These are phyloP conservation scores for Globicephala melas DNA, from an alignment of 2,113 vertebrate species.

Conservation along the genomic window DNA sequence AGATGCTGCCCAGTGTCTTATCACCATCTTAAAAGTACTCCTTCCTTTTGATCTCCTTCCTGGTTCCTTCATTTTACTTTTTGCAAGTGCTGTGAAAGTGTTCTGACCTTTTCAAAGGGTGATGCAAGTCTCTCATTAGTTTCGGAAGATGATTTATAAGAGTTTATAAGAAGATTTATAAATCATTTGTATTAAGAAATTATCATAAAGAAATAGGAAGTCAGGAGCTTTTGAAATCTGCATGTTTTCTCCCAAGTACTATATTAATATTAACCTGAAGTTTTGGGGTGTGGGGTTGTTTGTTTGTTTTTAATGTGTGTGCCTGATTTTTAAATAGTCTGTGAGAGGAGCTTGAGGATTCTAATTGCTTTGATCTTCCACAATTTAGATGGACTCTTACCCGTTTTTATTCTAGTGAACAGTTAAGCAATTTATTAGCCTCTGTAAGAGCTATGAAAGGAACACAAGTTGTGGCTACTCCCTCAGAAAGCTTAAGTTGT, in stretches of 20 bases:
- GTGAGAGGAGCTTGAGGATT: not conserved
- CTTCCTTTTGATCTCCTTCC: not conserved
- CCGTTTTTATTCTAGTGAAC: not conserved
- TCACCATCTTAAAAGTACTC: not conserved
- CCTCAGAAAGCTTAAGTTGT: constrained; percentile 1
- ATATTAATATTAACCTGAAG: not conserved
- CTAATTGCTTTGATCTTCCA: not conserved
- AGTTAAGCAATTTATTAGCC: not conserved
- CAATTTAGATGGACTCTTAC: not conserved
- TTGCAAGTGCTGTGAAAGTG: not conserved
- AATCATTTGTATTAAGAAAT: not conserved
- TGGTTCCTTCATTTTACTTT: not conserved
- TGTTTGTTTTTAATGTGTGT: not conserved
- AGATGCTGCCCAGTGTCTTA: not conserved
- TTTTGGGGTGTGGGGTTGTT: not conserved
- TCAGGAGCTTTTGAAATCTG: not conserved
- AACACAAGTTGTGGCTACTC: not conserved
- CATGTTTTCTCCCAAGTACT: not conserved
- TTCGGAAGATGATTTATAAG: not conserved
- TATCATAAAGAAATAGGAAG: not conserved
- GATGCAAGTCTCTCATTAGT: not conserved
- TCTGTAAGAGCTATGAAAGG: not conserved
- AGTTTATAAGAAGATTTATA: not conserved
- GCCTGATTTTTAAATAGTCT: not conserved
- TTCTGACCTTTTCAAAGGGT: not conserved